Evolutionary conservation across 2,797 vertebrate species (phyloP).

Genomic region (Enteromius viviparus): DNA sequence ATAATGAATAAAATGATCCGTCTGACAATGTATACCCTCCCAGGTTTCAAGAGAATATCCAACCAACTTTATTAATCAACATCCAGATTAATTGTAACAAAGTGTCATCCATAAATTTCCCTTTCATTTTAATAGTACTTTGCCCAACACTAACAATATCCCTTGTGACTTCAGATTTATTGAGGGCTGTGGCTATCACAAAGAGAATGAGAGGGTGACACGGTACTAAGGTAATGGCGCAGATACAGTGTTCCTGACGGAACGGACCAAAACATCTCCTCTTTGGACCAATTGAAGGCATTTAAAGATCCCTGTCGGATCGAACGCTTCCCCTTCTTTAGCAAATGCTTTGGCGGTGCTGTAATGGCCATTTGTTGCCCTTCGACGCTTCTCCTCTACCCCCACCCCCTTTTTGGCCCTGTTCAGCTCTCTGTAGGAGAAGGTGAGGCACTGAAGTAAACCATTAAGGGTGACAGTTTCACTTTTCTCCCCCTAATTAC

Average conservation of each 20-base stretch:
- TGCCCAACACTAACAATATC: conserved; percentile 98
- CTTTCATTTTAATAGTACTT: conserved; percentile 94
- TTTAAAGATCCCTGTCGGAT: conserved; percentile 49
- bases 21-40: conserved; percentile 96
- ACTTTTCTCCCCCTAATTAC: conserved; percentile 99
- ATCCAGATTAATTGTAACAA: conserved; percentile 98
- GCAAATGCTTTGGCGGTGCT: conserved; percentile 35
- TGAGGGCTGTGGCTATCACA: conserved; percentile 85
- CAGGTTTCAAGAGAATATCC: conserved; percentile 97
- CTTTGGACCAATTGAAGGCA: conserved; percentile 30
- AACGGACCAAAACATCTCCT: conserved; percentile 22
- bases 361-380: conserved; percentile 60
- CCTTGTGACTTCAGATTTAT: conserved; percentile 98
- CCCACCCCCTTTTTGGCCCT: conserved; percentile 65
- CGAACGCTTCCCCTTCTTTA: conserved; percentile 29
- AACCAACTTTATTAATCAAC: conserved; percentile 99
- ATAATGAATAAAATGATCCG: conserved; percentile 99
- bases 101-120: conserved; percentile 96
- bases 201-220: conserved; percentile 67
- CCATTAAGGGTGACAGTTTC: conserved; percentile 99
- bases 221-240: conserved; percentile 27
- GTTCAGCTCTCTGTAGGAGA: conserved; percentile 82
- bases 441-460: conserved; percentile 91
- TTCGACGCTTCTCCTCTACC: conserved; percentile 47
- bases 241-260: conserved; percentile 3